Base-by-base conservation (phyloP, 2,888 invertebrate species). In the Hirtodrosophila duncani region DNA sequence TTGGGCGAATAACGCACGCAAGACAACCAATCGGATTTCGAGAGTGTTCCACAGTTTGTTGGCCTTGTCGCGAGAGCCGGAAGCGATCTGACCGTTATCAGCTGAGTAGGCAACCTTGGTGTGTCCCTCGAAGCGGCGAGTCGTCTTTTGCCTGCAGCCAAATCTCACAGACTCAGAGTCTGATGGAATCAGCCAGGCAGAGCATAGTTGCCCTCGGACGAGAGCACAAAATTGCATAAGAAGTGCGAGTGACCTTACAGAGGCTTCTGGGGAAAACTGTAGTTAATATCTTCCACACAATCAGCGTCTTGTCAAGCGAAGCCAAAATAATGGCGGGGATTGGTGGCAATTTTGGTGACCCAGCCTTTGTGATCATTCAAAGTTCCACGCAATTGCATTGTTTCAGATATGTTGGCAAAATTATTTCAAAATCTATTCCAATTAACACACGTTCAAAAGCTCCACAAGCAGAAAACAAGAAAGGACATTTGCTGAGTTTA, bases 21-120 rank as follows among this genome's bases (percentile, higher is more conserved):
- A 1, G 98, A 98, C 53, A 98, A 98, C 99, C 99, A 99, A 87
- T 99, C 98, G 67, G 91, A 91, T 89, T 99, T 99, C 99, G 74
- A 99, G 90, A 14, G 99, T 99, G 88, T 99, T 99, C 99, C 99
- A 99, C 88, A 99, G 88, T 88, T 99, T 99, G 88, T 99, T 99
- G 63, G 97, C 97, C 88, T 96, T 98, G 90, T 99, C 99, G 44
- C 99, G 93, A 31, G 98, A 98, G 41, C 98, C 99, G 68, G 98
- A 99, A 4, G 99, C 99, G 86, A 99, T 99, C 89, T 99, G 99
- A 88, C 99, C 93, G 88, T 99, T 99, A 89, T 99, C 99, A 84
- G 98, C 98, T 34, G 99, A 99, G 91, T 99, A 99, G 11, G 99
- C 99, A 75, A 99, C 95, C 95, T 99, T 99, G 84, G 97, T 98